These are phyloP conservation scores for Trematomus loennbergii DNA, from an alignment of 2,113 vertebrate genomes.

Conservation along the genomic window DNA sequence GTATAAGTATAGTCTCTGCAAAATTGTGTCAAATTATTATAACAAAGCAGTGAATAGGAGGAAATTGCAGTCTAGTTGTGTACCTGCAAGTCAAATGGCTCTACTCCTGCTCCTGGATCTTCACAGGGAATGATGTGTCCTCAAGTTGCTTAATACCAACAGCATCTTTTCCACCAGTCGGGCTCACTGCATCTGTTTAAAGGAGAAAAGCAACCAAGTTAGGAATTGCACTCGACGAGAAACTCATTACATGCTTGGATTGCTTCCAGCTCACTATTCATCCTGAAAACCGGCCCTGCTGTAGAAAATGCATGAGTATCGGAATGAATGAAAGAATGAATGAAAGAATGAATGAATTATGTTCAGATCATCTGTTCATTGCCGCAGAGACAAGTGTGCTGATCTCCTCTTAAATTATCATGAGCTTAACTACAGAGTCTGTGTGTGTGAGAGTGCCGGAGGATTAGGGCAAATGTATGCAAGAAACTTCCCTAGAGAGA, in stretches of 20 bases:
- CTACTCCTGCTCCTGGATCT: slow-evolving; percentile 85
- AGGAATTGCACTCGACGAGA: not conserved
- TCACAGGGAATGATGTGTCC: slow-evolving; percentile 76
- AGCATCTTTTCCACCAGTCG: slow-evolving; percentile 42
- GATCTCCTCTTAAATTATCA: not conserved
- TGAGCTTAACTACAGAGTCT: not conserved
- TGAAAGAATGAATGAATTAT: slow-evolving; percentile 1
- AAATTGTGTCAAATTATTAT: not conserved
- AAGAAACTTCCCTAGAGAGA: slow-evolving; percentile 24
- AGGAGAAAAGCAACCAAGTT: slow-evolving; percentile 22
- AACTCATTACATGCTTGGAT: not conserved
- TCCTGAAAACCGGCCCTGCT: not conserved
- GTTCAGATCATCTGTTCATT: not conserved
- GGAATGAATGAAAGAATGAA: slow-evolving; percentile 9
- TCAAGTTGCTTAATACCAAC: slow-evolving; percentile 61
- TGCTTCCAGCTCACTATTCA: not conserved
- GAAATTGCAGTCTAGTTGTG: not conserved
- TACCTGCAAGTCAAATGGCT: slow-evolving; percentile 85
- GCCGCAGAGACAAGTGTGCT: not conserved
- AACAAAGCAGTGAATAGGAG: not conserved
- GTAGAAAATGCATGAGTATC: not conserved
- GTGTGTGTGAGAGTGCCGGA: slow-evolving; percentile 16
- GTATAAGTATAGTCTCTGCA: not conserved
- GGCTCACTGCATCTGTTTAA: slow-evolving; percentile 56
- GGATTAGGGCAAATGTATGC: slow-evolving; percentile 20